Percentiles rank a stretch among this genome's conserved stretches.
These are phyloP conservation scores for Dryoscopus gambensis DNA, from an alignment of 2,113 vertebrate genomes.

Conservation along the genomic window DNA sequence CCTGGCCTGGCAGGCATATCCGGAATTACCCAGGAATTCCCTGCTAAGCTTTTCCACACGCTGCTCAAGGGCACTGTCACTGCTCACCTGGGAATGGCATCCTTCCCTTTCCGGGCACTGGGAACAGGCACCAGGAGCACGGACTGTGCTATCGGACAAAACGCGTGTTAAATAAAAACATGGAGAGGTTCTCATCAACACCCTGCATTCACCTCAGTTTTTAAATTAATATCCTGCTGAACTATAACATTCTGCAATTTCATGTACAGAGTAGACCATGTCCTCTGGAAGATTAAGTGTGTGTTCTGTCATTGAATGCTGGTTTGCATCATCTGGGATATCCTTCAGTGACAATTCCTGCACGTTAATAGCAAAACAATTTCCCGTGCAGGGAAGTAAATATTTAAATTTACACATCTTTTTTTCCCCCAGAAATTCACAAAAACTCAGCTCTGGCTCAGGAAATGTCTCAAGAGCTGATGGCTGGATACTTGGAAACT, in stretches of 20 bases:
- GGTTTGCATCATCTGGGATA: neutral
- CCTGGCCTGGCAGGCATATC: neutral
- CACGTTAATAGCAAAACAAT: neutral
- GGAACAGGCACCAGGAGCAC: neutral
- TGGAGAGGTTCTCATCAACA: neutral
- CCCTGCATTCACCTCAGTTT: fast-evolving
- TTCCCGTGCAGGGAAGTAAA: neutral
- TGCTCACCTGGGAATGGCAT: neutral
- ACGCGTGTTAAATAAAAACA: neutral
- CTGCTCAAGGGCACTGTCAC: neutral
- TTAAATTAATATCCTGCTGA: neutral
- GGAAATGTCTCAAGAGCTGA: neutral
- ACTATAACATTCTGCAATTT: neutral
- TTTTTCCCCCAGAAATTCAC: neutral
- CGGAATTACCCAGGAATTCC: neutral
- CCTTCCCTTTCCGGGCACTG: neutral
- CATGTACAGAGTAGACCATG: neutral
- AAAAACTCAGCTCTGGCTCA: neutral
- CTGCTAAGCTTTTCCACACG: neutral
- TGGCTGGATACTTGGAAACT: neutral
- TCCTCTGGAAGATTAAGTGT: neutral
- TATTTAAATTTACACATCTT: neutral
- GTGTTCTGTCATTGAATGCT: neutral
- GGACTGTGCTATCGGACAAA: neutral
- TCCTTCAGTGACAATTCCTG: neutral